Evolutionary conservation across 2,888 invertebrate species (phyloP), one percentile per base, ranked within the genome.

Genomic region (Xylocampa areola): DNA sequence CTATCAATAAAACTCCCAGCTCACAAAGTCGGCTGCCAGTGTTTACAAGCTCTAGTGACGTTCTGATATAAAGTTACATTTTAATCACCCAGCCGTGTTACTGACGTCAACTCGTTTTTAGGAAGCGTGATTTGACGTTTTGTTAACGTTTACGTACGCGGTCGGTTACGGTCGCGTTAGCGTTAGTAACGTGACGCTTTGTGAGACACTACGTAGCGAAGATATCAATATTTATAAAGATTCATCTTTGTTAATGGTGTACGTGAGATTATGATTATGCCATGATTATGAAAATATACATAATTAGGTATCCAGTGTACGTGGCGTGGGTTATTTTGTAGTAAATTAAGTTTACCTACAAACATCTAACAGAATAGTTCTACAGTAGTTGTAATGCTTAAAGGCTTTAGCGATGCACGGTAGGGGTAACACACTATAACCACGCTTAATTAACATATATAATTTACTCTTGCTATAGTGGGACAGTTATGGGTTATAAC

Each of bases 11-110:
- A 17, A 6, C 39, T 19, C 3, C 5, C 47, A 8, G 53, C 41
- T 58, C 43, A 53, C 13, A 36, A 21, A 48, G 44, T 49, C 49
- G 36, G 68, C 53, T 68, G 67, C 53, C 75, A 68, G 57, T 84
- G 78, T 85, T 84, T 81, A 73, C 79, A 64, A 65, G 73, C 70
- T 72, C 73, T 59, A 76, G 74, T 76, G 77, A 65, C 66, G 59
- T 62, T 68, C 60, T 68, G 79, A 81, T 85, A 73, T 87, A 77
- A 81, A 75, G 85, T 86, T 85, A 80, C 86, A 68, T 83, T 84
- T 78, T 85, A 84, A 85, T 83, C 77, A 79, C 79, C 79, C 59
- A 55, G 43, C 57, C 59, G 58, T 64, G 48, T 49, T 37, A 43
- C 44, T 80, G 81, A 82, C 80, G 82, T 81, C 78, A 78, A 25